Evolutionary conservation across 1,140 invertebrate species (phyloP).

Genomic region (Phthorimaea operculella): DNA sequence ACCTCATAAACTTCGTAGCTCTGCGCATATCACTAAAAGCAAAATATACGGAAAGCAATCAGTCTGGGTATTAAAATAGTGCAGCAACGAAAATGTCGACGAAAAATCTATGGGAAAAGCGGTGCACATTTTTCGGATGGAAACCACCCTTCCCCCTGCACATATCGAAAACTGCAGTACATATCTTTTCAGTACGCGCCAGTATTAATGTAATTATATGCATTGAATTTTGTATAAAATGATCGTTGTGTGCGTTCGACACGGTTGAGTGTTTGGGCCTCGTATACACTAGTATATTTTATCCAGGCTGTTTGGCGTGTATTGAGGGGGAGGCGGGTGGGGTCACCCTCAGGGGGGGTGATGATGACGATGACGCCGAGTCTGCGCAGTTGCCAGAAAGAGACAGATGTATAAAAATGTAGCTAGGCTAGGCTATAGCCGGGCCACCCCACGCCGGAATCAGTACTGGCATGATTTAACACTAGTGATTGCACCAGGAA

Average conservation of each 20-base stretch:
- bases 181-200: not conserved
- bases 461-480: slow-evolving; percentile 19
- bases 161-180: not conserved
- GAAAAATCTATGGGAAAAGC: slow-evolving; percentile 24
- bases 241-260: slow-evolving; percentile 21
- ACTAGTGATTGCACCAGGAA: slow-evolving; percentile 35
- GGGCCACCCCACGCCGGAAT: slow-evolving; percentile 2
- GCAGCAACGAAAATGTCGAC: slow-evolving; percentile 25
- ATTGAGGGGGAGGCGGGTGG: slow-evolving; percentile 39
- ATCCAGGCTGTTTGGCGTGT: slow-evolving; percentile 48
- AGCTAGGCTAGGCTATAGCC: not conserved
- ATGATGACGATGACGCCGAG: slow-evolving; percentile 53
- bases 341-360: slow-evolving; percentile 16
- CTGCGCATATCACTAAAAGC: slow-evolving; percentile 18
- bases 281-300: slow-evolving; percentile 45
- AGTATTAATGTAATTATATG: slow-evolving; percentile 54
- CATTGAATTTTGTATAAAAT: slow-evolving; percentile 58
- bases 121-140: slow-evolving; percentile 25
- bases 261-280: slow-evolving; percentile 18
- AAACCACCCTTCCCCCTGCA: slow-evolving; percentile 14
- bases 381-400: slow-evolving; percentile 50
- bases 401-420: slow-evolving; percentile 25
- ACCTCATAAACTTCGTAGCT: too few species aligned
- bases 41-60: slow-evolving; percentile 15
- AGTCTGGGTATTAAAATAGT: not conserved